These are phyloP conservation scores for Ailurus styani DNA, from an alignment of 2,113 vertebrate species.

Conservation along the genomic window DNA sequence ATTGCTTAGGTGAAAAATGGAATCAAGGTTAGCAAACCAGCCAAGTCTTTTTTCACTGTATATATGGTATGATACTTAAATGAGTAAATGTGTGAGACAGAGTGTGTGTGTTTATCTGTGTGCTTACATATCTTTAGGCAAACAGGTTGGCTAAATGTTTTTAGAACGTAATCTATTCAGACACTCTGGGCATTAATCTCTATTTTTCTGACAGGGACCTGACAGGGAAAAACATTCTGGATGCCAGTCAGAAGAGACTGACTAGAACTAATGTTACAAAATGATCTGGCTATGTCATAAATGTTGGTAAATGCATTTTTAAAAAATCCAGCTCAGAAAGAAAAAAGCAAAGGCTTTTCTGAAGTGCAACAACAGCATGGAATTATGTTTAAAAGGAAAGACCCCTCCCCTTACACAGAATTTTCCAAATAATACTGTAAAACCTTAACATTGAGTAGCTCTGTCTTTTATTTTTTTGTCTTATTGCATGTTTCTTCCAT, in stretches of 20 bases:
- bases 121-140: background rate
- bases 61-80: background rate
- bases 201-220: slow-evolving; percentile 14
- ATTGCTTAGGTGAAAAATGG: slow-evolving; percentile 33
- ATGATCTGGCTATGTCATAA: background rate
- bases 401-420: background rate
- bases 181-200: slow-evolving; percentile 5
- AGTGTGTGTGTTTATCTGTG: background rate
- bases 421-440: slow-evolving; percentile 10
- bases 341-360: slow-evolving; percentile 13
- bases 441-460: background rate
- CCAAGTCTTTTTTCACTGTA: background rate
- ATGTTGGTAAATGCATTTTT: slow-evolving; percentile 20
- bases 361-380: background rate
- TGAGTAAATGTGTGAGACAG: background rate
- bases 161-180: slow-evolving; percentile 38
- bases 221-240: background rate
- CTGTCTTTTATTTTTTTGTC: slow-evolving; percentile 26
- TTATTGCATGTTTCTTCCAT: slow-evolving; percentile 46
- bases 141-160: slow-evolving; percentile 38
- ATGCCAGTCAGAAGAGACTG: background rate
- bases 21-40: slow-evolving; percentile 20
- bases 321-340: slow-evolving; percentile 34
- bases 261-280: slow-evolving; percentile 24
- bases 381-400: background rate